Evolutionary conservation across 1,140 invertebrate species (phyloP).

Genomic region (Neotoxoptera formosana): DNA sequence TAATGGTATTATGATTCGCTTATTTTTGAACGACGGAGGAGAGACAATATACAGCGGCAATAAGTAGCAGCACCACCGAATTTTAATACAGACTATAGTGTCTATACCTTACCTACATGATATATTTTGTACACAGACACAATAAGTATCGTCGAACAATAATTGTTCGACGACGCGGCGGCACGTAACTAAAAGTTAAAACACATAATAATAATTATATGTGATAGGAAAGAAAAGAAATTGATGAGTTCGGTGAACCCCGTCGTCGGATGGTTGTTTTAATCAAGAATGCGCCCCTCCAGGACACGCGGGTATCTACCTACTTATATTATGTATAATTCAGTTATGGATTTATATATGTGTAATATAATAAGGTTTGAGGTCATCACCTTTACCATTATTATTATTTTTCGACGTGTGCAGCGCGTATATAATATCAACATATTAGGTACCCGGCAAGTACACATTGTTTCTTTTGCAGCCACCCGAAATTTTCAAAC

Average conservation of each 20-base stretch:
- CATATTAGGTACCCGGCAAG: neutral
- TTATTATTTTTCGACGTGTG: constrained; percentile 18
- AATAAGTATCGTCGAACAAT: constrained; percentile 4
- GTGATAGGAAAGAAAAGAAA: constrained; percentile 21
- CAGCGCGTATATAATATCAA: neutral
- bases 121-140: neutral
- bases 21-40: neutral
- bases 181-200: neutral
- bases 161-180: neutral
- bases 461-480: constrained; percentile 16
- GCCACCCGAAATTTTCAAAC: constrained; percentile 39
- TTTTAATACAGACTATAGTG: neutral
- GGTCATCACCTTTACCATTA: constrained; percentile 34
- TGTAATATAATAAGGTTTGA: constrained; percentile 16
- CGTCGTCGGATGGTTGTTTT: neutral
- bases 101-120: neutral
- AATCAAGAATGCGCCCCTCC: constrained; percentile 44
- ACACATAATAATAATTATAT: constrained; percentile 22
- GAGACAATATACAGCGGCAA: neutral
- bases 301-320: neutral
- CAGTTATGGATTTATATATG: neutral
- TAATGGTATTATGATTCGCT: neutral
- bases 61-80: neutral
- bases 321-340: neutral
- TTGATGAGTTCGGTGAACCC: constrained; percentile 55